phyloP scores from a whole-genome alignment of 2,113 vertebrate species.

The Amblyopsis rosae region DNA sequence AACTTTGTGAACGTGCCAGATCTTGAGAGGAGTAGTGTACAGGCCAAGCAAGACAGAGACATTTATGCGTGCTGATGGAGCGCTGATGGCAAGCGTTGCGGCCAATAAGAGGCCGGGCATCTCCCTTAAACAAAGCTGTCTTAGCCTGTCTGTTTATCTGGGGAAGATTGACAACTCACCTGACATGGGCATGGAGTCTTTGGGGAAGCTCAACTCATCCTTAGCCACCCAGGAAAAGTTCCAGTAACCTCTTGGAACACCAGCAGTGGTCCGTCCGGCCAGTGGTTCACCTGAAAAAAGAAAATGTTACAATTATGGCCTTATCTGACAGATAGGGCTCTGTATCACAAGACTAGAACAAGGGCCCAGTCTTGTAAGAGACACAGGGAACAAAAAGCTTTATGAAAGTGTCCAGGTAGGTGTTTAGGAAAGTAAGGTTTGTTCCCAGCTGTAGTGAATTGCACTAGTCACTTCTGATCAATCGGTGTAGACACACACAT shows the following conservation, averaged over 20 bases:
- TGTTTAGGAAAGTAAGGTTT: constrained; percentile 1
- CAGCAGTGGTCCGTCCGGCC: constrained; percentile 23
- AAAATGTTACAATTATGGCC: constrained; percentile 7
- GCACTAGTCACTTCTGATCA: neutral
- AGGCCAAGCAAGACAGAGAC: constrained; percentile 31
- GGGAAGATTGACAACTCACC: constrained; percentile 70
- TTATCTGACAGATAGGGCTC: neutral
- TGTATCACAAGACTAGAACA: neutral
- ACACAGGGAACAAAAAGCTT: neutral
- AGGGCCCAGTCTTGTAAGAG: too few relatives aligned
- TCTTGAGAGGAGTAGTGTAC: constrained; percentile 12
- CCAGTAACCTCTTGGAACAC: constrained; percentile 71
- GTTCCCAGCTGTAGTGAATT: constrained; percentile 3
- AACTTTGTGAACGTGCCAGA: neutral
- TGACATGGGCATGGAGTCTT: constrained; percentile 38
- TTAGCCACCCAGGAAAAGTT: constrained; percentile 80
- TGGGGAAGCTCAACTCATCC: constrained; percentile 71
- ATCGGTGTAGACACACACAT: neutral
- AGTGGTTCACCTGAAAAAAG: constrained; percentile 53
- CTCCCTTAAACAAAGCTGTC: constrained; percentile 15
- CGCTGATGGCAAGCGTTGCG: constrained; percentile 41
- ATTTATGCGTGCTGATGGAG: constrained; percentile 47
- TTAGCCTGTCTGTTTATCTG: constrained; percentile 42
- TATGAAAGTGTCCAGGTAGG: neutral
- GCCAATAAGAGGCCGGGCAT: constrained; percentile 31